These are phyloP conservation scores for Epicauta chinensis DNA, from an alignment of 1,140 invertebrate species.

Conservation along the genomic window DNA sequence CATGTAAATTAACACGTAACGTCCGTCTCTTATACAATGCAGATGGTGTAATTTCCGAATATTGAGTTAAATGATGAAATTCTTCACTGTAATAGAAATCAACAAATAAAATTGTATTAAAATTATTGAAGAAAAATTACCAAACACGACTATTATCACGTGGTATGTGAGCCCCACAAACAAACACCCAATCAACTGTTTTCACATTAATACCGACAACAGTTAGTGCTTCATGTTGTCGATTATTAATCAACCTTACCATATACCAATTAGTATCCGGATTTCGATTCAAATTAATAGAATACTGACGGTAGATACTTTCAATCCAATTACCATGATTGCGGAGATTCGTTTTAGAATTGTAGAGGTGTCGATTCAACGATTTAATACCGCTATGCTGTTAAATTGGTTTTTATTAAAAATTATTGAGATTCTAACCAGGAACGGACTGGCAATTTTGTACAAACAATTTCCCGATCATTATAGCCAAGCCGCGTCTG, in stretches of 20 bases:
- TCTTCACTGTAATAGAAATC: slow-evolving; percentile 47
- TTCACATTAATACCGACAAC: slow-evolving; percentile 57
- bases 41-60: slow-evolving; percentile 51
- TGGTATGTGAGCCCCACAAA: slow-evolving; percentile 53
- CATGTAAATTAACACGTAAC: slow-evolving; percentile 55
- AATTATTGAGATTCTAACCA: too few species aligned
- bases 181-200: slow-evolving; percentile 64
- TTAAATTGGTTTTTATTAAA: too few species aligned
- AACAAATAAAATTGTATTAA: not conserved
- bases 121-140: slow-evolving; percentile 45
- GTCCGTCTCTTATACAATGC: slow-evolving; percentile 46
- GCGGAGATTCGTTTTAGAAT: slow-evolving; percentile 16
- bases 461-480: too few species aligned
- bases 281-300: slow-evolving; percentile 38
- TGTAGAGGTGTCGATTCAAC: slow-evolving; percentile 18
- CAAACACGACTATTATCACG: slow-evolving; percentile 52
- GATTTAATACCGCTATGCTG: slow-evolving; percentile 37
- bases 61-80: slow-evolving; percentile 58
- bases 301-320: slow-evolving; percentile 41
- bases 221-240: slow-evolving; percentile 49
- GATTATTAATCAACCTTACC: slow-evolving; percentile 50
- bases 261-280: slow-evolving; percentile 48
- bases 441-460: too few species aligned
- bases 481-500: too few species aligned
- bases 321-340: slow-evolving; percentile 47